Evolutionary conservation across 2,797 vertebrate genomes (phyloP).

Genomic region (Gadopsis bispinosus): DNA sequence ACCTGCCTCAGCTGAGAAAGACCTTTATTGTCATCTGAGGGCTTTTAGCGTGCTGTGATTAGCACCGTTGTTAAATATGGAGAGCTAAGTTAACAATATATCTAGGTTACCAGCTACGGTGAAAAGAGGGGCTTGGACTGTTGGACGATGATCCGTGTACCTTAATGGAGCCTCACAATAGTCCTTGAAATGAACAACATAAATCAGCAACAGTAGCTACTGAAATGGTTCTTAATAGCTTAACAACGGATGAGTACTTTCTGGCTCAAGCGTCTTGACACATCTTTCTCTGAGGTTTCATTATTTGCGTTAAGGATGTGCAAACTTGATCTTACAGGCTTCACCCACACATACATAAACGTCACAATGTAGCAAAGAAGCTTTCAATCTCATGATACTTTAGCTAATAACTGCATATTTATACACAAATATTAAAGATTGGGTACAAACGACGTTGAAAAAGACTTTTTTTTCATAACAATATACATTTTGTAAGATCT

Average conservation of each 20-base stretch:
- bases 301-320: slow-evolving; percentile 2
- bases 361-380: background rate
- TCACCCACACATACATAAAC: background rate
- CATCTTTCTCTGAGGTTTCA: slow-evolving; percentile 18
- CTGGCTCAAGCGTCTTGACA: slow-evolving; percentile 11
- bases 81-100: slow-evolving; percentile 52
- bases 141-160: slow-evolving; percentile 32
- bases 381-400: background rate
- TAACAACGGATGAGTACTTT: slow-evolving; percentile 16
- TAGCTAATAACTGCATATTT: background rate
- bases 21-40: slow-evolving; percentile 51
- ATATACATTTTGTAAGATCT: slow-evolving; percentile 9
- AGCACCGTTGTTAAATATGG: slow-evolving; percentile 64
- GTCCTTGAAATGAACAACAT: slow-evolving; percentile 25
- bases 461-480: background rate
- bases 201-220: slow-evolving; percentile 31
- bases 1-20: slow-evolving; percentile 57
- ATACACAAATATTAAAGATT: background rate
- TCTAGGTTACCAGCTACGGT: slow-evolving; percentile 40
- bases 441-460: background rate
- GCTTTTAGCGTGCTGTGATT: slow-evolving; percentile 43
- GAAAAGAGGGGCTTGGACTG: slow-evolving; percentile 32
- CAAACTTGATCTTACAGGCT: background rate
- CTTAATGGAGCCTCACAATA: slow-evolving; percentile 25
- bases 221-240: slow-evolving; percentile 20